A percentile compares a stretch with the other conserved stretches of the same genome.
phyloP scores from a whole-genome alignment of 2,113 vertebrate genomes.

The Fulmarus glacialis region DNA sequence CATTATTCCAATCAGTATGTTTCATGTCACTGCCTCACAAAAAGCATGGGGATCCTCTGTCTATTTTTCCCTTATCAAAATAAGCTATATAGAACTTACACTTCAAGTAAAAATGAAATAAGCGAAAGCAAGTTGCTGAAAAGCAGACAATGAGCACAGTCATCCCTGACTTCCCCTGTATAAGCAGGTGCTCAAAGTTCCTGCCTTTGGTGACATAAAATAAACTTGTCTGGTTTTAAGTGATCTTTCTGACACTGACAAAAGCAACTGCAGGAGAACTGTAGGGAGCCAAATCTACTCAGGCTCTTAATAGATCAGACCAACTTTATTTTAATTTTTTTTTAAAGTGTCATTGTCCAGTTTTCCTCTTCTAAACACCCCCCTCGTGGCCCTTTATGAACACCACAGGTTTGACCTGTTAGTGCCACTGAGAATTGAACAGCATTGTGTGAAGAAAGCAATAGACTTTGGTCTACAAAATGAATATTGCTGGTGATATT shows the following conservation, averaged over 20 bases:
- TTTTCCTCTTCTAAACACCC: background rate
- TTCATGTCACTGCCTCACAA: background rate
- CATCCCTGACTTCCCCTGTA: background rate
- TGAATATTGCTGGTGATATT: background rate
- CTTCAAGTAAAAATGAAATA: background rate
- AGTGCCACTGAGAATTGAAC: background rate
- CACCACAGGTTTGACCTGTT: background rate
- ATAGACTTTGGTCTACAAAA: background rate
- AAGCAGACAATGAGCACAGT: background rate
- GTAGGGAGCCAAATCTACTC: background rate
- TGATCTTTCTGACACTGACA: background rate
- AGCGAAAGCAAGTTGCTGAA: background rate
- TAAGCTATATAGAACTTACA: background rate
- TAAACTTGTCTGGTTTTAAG: background rate
- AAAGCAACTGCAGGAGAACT: background rate
- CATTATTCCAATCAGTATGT: background rate
- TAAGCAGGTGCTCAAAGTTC: background rate
- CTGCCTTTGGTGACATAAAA: background rate
- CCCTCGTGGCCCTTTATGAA: background rate
- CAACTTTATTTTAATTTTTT: background rate
- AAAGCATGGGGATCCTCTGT: background rate
- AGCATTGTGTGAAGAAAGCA: background rate
- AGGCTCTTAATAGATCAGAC: background rate
- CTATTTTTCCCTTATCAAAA: background rate
- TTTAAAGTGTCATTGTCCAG: background rate